Percentiles rank a stretch among this genome's conserved stretches.
phyloP scores from a whole-genome alignment of 1,140 invertebrate species.

The Diprion similis region DNA sequence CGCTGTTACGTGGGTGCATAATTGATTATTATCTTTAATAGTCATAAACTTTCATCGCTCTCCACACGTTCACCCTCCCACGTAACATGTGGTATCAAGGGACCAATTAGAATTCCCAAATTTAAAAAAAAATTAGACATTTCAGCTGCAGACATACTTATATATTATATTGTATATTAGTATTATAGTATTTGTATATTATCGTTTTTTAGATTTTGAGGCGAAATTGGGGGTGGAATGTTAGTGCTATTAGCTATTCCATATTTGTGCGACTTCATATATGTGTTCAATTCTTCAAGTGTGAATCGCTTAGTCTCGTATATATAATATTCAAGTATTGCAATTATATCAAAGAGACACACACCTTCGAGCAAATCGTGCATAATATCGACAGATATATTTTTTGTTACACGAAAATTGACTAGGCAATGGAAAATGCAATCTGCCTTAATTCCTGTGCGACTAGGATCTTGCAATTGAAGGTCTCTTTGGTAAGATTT shows the following conservation, averaged over 20 bases:
- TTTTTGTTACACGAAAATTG: constrained; percentile 37
- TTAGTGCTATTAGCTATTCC: constrained; percentile 15
- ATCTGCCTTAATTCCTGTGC: constrained; percentile 24
- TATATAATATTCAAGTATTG: constrained; percentile 33
- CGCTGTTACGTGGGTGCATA: too few relatives aligned
- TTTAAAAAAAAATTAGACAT: constrained; percentile 26
- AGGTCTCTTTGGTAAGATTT: constrained; percentile 20
- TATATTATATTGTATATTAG: too few relatives aligned
- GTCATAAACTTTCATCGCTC: too few relatives aligned
- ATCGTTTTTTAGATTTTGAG: constrained; percentile 19
- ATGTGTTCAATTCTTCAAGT: constrained; percentile 32
- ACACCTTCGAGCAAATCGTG: constrained; percentile 43
- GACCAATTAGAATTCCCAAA: constrained; percentile 29
- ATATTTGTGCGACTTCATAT: constrained; percentile 29
- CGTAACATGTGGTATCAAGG: constrained; percentile 21
- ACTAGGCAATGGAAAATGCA: constrained; percentile 21
- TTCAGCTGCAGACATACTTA: constrained; percentile 31
- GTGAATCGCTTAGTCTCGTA: constrained; percentile 30
- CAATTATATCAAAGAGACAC: constrained; percentile 35
- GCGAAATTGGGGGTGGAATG: constrained; percentile 18
- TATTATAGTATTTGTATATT: too few relatives aligned
- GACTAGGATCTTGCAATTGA: constrained; percentile 12
- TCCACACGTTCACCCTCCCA: too few relatives aligned
- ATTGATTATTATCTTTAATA: too few relatives aligned
- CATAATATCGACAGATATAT: constrained; percentile 40